Percentiles rank a stretch among this genome's conserved stretches.
These are phyloP conservation scores for Cistogaster globosa DNA, from an alignment of 2,888 invertebrate genomes.

Conservation along the genomic window DNA sequence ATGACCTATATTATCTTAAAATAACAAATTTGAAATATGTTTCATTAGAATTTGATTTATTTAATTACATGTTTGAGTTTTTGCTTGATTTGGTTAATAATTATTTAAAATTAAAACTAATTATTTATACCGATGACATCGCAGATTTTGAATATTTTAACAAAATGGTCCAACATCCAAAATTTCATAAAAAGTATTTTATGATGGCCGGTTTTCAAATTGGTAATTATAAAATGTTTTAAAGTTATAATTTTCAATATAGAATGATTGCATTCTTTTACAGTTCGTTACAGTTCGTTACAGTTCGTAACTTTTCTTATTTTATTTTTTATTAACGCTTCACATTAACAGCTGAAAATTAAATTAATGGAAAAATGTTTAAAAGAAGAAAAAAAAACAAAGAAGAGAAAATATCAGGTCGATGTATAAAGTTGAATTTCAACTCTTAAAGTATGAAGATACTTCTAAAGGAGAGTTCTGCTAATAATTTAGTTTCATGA, in stretches of 20 bases:
- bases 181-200: conserved; percentile 30
- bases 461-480: too few relatives aligned
- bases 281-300: background rate
- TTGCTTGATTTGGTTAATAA: conserved; percentile 7
- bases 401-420: background rate
- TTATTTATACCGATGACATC: background rate
- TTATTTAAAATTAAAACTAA: conserved; percentile 24
- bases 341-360: background rate
- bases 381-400: too few relatives aligned
- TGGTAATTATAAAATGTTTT: conserved; percentile 20
- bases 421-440: too few relatives aligned
- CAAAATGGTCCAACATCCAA: conserved; percentile 2
- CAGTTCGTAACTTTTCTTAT: background rate
- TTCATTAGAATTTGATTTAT: conserved; percentile 14
- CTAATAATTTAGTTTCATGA: too few relatives aligned
- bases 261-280: background rate
- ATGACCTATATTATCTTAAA: conserved; percentile 6
- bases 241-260: background rate
- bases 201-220: conserved; percentile 42
- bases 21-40: conserved; percentile 7
- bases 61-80: conserved; percentile 28
- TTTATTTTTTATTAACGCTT: background rate
- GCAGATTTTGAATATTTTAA: conserved; percentile 10
- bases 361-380: background rate
- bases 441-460: too few relatives aligned